Percentiles rank a stretch among this genome's conserved stretches.
These are phyloP conservation scores for Salvator merianae DNA, from an alignment of 2,113 vertebrate species.

Conservation along the genomic window DNA sequence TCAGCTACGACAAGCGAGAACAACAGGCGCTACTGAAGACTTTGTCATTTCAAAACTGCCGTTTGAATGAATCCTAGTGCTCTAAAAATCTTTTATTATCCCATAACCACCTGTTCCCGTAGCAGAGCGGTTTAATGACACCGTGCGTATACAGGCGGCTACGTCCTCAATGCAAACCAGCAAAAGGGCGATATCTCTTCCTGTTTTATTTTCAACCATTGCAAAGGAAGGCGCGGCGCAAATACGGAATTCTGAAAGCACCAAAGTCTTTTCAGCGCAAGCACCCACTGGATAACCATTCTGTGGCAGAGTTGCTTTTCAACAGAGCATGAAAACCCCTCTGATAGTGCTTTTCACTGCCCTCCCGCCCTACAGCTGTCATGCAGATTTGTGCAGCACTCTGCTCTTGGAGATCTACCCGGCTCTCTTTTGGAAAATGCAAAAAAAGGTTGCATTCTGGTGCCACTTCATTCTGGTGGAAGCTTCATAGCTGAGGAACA, in stretches of 20 bases:
- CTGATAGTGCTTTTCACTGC: too few relatives aligned
- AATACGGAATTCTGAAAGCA: not conserved
- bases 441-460: too few relatives aligned
- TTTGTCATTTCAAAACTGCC: constrained; percentile 29
- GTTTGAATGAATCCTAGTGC: constrained; percentile 42
- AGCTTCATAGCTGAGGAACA: too few relatives aligned
- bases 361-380: too few relatives aligned
- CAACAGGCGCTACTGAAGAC: constrained; percentile 57
- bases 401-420: too few relatives aligned
- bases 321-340: too few relatives aligned
- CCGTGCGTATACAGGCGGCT: fast-evolving
- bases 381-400: too few relatives aligned
- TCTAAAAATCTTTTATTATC: constrained; percentile 38
- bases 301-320: too few relatives aligned
- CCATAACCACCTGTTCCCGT: constrained; percentile 50
- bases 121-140: not conserved
- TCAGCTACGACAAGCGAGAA: constrained; percentile 48
- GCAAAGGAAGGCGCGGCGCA: not conserved
- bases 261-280: not conserved
- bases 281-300: not conserved
- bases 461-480: too few relatives aligned
- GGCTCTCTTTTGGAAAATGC: too few relatives aligned
- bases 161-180: not conserved
- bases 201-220: not conserved
- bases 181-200: not conserved